phyloP scores from a whole-genome alignment of 2,888 invertebrate genomes.

The Drosophila suboccidentalis region DNA sequence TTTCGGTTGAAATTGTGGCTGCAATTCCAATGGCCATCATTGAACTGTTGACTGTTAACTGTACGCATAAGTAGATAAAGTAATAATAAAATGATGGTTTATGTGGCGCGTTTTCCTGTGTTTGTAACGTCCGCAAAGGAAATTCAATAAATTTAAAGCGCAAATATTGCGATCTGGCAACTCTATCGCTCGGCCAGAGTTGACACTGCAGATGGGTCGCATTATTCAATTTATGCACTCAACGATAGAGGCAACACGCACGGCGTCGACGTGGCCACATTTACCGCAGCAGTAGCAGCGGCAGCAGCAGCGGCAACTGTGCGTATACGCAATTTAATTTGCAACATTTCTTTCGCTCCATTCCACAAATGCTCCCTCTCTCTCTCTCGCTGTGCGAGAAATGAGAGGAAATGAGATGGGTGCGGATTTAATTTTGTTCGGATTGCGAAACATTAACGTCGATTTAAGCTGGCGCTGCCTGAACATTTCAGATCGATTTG shows the following conservation, averaged over 20 bases:
- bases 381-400: conserved; percentile 42
- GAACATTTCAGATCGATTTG: conserved; percentile 13
- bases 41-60: conserved; percentile 6
- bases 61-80: conserved; percentile 43
- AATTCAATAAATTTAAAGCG: conserved; percentile 58
- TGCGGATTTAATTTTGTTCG: conserved; percentile 63
- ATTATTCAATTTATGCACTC: conserved; percentile 76
- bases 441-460: conserved; percentile 34
- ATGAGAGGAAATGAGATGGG: conserved; percentile 72
- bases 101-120: conserved; percentile 46
- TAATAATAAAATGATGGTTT: conserved; percentile 52
- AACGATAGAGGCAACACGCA: conserved; percentile 66
- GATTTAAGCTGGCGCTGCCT: conserved; percentile 41
- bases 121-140: conserved; percentile 26
- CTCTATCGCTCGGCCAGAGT: conserved; percentile 41
- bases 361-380: background rate
- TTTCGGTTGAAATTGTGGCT: conserved; percentile 29
- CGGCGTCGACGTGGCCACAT: conserved; percentile 32
- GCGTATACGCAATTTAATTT: conserved; percentile 77
- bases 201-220: conserved; percentile 47
- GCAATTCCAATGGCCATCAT: background rate
- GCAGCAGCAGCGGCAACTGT: conserved; percentile 58
- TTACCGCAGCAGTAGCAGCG: conserved; percentile 54
- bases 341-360: conserved; percentile 37
- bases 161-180: conserved; percentile 45